phyloP scores from a whole-genome alignment of 2,113 vertebrate genomes.

The Alosa alosa region DNA sequence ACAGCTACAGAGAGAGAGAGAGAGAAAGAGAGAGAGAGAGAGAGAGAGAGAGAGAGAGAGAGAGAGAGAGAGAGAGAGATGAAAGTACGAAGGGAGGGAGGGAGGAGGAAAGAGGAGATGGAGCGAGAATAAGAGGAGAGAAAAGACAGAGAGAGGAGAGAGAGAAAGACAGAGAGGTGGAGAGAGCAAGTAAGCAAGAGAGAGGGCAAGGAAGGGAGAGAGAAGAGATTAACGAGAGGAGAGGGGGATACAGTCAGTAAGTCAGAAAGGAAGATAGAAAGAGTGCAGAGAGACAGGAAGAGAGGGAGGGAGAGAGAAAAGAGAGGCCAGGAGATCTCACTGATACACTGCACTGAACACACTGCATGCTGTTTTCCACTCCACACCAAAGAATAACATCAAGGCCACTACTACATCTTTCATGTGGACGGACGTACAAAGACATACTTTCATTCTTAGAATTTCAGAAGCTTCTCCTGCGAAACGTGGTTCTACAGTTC shows the following conservation, averaged over 20 bases:
- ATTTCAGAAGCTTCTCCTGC: not conserved
- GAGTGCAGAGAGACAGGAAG: constrained; percentile 52
- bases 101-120: constrained; percentile 49
- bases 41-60: constrained; percentile 53
- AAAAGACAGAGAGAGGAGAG: constrained; percentile 50
- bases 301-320: constrained; percentile 47
- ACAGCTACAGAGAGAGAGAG: constrained; percentile 73
- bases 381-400: not conserved
- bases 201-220: constrained; percentile 55
- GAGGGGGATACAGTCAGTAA: constrained; percentile 50
- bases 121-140: constrained; percentile 41
- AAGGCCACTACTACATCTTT: not conserved
- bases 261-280: constrained; percentile 46
- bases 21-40: constrained; percentile 57
- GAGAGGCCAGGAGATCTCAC: constrained; percentile 56
- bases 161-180: constrained; percentile 39
- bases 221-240: constrained; percentile 43
- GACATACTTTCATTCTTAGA: not conserved
- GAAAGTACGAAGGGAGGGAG: constrained; percentile 49
- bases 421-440: not conserved
- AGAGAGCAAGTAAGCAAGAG: constrained; percentile 44
- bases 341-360: constrained; percentile 59
- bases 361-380: not conserved
- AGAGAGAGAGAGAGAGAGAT: constrained; percentile 53
- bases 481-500: not conserved